Conservation (phyloP, 2,113 vertebrate genomes). For the Eptesicus fuscus region DNA sequence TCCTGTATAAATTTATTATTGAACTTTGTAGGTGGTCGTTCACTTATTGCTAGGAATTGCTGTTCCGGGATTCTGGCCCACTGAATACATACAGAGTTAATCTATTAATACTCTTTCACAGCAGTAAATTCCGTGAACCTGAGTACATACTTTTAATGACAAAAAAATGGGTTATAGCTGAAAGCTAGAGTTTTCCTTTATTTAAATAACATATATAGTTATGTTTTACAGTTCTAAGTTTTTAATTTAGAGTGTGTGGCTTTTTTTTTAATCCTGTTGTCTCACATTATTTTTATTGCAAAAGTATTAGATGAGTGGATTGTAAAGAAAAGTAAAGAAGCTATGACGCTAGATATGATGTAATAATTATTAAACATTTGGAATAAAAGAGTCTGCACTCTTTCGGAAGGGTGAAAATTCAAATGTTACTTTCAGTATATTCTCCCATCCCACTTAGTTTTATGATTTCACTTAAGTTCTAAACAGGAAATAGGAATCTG, state of each 20-base stretch:
- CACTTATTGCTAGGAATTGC: not conserved
- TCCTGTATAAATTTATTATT: not conserved
- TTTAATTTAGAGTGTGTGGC: not conserved
- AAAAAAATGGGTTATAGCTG: not conserved
- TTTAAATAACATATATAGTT: not conserved
- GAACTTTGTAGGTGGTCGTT: not conserved
- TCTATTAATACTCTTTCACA: not conserved
- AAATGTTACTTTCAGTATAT: not conserved
- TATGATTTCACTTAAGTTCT: not conserved
- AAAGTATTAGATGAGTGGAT: not conserved
- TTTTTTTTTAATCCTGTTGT: not conserved
- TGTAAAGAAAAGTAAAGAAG: not conserved
- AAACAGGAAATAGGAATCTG: not conserved
- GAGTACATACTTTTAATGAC: not conserved
- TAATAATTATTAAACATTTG: not conserved
- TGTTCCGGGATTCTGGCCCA: not conserved
- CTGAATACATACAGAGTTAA: not conserved
- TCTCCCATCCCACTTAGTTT: not conserved
- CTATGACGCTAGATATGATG: not conserved
- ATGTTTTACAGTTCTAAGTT: not conserved
- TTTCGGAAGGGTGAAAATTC: not conserved
- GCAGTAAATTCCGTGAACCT: not conserved
- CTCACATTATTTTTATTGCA: not conserved
- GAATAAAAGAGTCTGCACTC: not conserved
- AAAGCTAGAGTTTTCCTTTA: not conserved